Evolutionary conservation across 2,113 vertebrate species (phyloP), one percentile per base, ranked within the genome.

Genomic region (Thomomys bottae): DNA sequence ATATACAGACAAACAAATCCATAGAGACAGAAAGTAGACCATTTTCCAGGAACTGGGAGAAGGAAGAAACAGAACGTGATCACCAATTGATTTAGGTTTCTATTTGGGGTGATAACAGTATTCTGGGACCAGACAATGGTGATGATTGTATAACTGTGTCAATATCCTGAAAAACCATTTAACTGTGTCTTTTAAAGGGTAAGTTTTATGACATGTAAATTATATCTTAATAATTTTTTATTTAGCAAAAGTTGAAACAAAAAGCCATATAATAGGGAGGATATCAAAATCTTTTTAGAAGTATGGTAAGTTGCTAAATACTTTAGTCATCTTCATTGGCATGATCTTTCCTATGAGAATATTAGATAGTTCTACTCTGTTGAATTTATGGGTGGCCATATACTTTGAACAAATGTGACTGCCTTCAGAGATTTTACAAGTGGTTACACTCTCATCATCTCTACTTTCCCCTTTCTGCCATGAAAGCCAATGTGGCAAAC

Each of bases 221-320:
- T 89, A 71, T 57, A 59, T 54, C 38, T 84, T 26, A 64, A 49
- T 87, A 72, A 92, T 28, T 14, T 61, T 36, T 45, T 34, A 70
- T 73, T 84, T 71, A 28, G 17, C 38, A 66, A 89, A 77, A 78
- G 2, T 10, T 89, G 45, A 72, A 45, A 67, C 49, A 5, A 49
- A 24, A 26, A 73, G 8, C 77, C 78, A 89, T 76, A 45, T 84
- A 30, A 67, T 68, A 34, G 11, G 77, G 32, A 42, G 38, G 86
- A 86, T 57, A 81, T 26, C 68, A 89, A 94, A 92, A 87, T 78
- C 24, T 78, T 78, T 59, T 68, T 66, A 24, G 10, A 92, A 68
- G 34, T 64, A 9, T 24, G 34, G 68, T 70, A 87, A 87, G 54
- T 73, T 57, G 59, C 36, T 9, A 87, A 87, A 71, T 78, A 68